Conservation (phyloP, 2,797 vertebrate genomes). For the Thripadectes ignobilis region DNA sequence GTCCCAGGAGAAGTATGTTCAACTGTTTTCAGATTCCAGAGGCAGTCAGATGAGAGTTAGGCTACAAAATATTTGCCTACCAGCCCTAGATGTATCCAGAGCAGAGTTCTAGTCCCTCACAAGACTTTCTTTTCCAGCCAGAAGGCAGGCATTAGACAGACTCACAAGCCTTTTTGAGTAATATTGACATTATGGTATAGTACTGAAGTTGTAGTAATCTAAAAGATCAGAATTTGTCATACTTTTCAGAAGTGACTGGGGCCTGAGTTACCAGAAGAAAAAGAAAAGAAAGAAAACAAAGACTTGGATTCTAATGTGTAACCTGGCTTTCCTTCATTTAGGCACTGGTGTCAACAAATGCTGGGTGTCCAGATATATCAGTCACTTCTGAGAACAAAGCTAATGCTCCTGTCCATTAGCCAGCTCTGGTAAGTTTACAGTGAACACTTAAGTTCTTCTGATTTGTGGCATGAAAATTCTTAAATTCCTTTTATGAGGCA, state of each 20-base stretch:
- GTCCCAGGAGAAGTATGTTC: fast-evolving
- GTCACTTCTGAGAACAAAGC: background rate
- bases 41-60: background rate
- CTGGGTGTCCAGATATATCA: background rate
- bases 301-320: background rate
- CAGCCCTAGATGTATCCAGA: background rate
- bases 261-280: background rate
- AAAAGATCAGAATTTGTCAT: background rate
- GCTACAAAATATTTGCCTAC: background rate
- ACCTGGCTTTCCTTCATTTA: background rate
- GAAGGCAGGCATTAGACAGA: background rate
- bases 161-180: background rate
- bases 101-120: background rate
- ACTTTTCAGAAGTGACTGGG: background rate
- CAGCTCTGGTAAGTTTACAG: background rate
- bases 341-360: background rate
- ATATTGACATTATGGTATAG: background rate
- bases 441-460: background rate
- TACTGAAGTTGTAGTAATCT: background rate
- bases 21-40: background rate
- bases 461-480: background rate
- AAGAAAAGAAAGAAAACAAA: too few species aligned
- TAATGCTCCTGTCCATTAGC: background rate
- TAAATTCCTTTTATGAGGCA: background rate
- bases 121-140: background rate